phyloP scores from a whole-genome alignment of 2,113 vertebrate species.

The Polypterus senegalus region DNA sequence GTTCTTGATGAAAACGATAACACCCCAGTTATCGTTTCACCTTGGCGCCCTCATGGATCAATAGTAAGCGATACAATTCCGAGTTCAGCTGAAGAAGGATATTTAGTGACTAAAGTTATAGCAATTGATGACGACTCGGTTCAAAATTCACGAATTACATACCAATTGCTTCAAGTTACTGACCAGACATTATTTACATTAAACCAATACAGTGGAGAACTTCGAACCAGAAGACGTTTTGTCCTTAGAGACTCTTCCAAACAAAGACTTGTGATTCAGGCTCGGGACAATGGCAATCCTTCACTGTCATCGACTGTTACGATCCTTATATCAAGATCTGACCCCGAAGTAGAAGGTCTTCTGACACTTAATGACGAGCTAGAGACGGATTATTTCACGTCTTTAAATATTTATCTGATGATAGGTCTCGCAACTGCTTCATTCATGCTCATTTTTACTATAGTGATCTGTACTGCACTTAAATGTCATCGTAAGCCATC shows the following conservation, averaged over 20 bases:
- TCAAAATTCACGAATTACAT: conserved; percentile 55
- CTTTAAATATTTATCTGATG: conserved; percentile 52
- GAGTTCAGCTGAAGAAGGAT: conserved; percentile 47
- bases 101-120: conserved; percentile 49
- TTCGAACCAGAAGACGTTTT: conserved; percentile 58
- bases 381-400: conserved; percentile 38
- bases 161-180: conserved; percentile 53
- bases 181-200: conserved; percentile 61
- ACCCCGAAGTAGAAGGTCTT: conserved; percentile 49
- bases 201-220: conserved; percentile 50
- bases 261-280: conserved; percentile 53
- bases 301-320: conserved; percentile 66
- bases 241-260: conserved; percentile 50
- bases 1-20: conserved; percentile 68
- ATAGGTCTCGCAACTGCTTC: conserved; percentile 59
- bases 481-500: too few relatives aligned
- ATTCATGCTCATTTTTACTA: conserved; percentile 54
- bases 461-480: conserved; percentile 56
- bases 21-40: conserved; percentile 48
- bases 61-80: conserved; percentile 53
- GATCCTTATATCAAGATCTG: conserved; percentile 58
- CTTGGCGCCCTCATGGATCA: conserved; percentile 48
- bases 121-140: conserved; percentile 54
- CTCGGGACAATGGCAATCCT: conserved; percentile 56
- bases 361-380: conserved; percentile 25